Percentiles rank a stretch among this genome's conserved stretches.
These are phyloP conservation scores for Apis florea DNA, from an alignment of 1,140 invertebrate species.

Conservation along the genomic window DNA sequence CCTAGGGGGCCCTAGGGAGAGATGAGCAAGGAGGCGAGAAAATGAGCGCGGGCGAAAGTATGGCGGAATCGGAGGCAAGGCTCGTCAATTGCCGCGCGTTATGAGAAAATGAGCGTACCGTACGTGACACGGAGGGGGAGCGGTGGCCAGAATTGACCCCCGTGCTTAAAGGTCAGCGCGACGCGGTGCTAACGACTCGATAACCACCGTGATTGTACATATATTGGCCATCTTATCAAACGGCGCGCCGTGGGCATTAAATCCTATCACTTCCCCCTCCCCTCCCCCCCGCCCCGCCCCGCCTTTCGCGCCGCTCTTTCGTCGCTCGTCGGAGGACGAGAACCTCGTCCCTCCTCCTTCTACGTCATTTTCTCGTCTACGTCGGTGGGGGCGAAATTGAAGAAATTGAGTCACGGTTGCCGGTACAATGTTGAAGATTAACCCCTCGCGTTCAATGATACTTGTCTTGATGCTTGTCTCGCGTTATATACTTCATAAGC, in stretches of 20 bases:
- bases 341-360: neutral
- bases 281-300: slow-evolving; percentile 24
- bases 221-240: slow-evolving; percentile 66
- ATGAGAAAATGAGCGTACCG: slow-evolving; percentile 63
- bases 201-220: slow-evolving; percentile 63
- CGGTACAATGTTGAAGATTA: neutral
- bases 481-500: too few relatives aligned
- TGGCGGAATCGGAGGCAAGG: slow-evolving; percentile 61
- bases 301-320: slow-evolving; percentile 10
- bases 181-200: slow-evolving; percentile 64
- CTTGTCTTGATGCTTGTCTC: too few relatives aligned
- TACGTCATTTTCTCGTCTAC: slow-evolving; percentile 13
- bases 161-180: slow-evolving; percentile 64
- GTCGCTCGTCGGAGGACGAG: slow-evolving; percentile 5
- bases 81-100: slow-evolving; percentile 61
- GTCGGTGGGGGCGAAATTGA: neutral
- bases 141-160: slow-evolving; percentile 62
- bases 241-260: slow-evolving; percentile 62
- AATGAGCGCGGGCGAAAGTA: slow-evolving; percentile 50
- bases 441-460: neutral
- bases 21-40: neutral
- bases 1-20: too few relatives aligned
- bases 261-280: slow-evolving; percentile 56
- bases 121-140: slow-evolving; percentile 59
- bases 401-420: slow-evolving; percentile 6